These are phyloP conservation scores for Tetrapedia diversipes DNA, from an alignment of 2,888 invertebrate genomes.

Conservation along the genomic window DNA sequence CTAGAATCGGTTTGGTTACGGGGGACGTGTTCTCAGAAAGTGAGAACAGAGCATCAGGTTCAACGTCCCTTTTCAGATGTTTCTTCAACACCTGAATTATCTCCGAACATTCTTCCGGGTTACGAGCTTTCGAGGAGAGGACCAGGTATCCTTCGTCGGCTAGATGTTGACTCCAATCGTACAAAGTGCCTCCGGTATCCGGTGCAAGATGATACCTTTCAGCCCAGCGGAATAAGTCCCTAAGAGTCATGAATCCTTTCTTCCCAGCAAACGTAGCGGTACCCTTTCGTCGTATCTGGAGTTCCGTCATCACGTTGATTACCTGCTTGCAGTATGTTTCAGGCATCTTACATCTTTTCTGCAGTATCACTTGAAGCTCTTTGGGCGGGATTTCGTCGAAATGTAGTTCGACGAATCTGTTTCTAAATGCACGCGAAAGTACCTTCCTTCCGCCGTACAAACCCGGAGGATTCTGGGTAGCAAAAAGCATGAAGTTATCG, in stretches of 20 bases:
- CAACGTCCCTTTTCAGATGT: slow-evolving; percentile 90
- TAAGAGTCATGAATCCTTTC: slow-evolving; percentile 94
- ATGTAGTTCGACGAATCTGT: slow-evolving; percentile 98
- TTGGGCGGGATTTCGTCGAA: slow-evolving; percentile 96
- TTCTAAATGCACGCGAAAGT: slow-evolving; percentile 98
- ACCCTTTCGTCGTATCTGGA: slow-evolving; percentile 89
- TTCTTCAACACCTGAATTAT: slow-evolving; percentile 91
- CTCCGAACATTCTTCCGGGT: slow-evolving; percentile 90
- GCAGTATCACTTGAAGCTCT: slow-evolving; percentile 95
- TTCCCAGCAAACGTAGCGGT: slow-evolving; percentile 96
- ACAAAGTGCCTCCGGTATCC: slow-evolving; percentile 86
- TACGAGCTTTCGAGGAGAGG: slow-evolving; percentile 95
- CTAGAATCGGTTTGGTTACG: slow-evolving; percentile 89
- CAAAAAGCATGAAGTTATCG: slow-evolving; percentile 97
- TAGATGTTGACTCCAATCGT: slow-evolving; percentile 98
- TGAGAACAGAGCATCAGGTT: slow-evolving; percentile 89
- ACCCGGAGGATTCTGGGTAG: slow-evolving; percentile 99
- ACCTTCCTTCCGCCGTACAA: slow-evolving; percentile 95
- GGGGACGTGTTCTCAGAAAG: slow-evolving; percentile 88
- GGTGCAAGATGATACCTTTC: slow-evolving; percentile 93
- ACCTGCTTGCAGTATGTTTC: slow-evolving; percentile 94
- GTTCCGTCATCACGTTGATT: slow-evolving; percentile 94
- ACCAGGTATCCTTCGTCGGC: slow-evolving; percentile 98
- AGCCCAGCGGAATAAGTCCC: slow-evolving; percentile 98
- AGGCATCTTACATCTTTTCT: slow-evolving; percentile 94